Evolutionary conservation across 1,140 invertebrate genomes (phyloP).

Genomic region (Bombyx mori): DNA sequence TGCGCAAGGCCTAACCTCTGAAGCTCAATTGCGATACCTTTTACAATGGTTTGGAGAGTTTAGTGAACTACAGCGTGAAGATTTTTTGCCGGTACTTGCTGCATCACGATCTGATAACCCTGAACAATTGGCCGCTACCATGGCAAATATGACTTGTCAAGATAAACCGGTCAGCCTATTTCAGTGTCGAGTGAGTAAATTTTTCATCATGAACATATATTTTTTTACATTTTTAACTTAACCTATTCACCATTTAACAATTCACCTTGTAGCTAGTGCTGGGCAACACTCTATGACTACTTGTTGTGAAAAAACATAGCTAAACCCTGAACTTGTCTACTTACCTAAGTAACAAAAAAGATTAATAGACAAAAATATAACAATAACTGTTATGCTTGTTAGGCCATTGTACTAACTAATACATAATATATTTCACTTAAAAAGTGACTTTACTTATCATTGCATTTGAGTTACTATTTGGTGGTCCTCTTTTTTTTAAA

Average conservation of each 20-base stretch:
- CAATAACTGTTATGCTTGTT: too few relatives aligned
- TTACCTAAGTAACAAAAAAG: not conserved
- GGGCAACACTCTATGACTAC: not conserved
- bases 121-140: constrained; percentile 80
- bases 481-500: too few relatives aligned
- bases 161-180: constrained; percentile 88
- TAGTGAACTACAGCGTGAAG: constrained; percentile 87
- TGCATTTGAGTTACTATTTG: too few relatives aligned
- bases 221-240: too few relatives aligned
- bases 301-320: too few relatives aligned
- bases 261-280: too few relatives aligned
- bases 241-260: too few relatives aligned
- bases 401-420: too few relatives aligned
- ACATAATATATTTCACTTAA: too few relatives aligned
- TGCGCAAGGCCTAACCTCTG: constrained; percentile 68
- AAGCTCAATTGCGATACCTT: constrained; percentile 83
- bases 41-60: constrained; percentile 91
- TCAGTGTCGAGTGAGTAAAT: constrained; percentile 83
- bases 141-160: constrained; percentile 77
- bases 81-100: constrained; percentile 85
- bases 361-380: too few relatives aligned
- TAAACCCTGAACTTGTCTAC: not conserved
- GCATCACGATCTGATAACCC: constrained; percentile 73
- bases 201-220: not conserved
- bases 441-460: too few relatives aligned